Base-by-base conservation (phyloP, 2,888 invertebrate species). In the Notodonta dromedarius region DNA sequence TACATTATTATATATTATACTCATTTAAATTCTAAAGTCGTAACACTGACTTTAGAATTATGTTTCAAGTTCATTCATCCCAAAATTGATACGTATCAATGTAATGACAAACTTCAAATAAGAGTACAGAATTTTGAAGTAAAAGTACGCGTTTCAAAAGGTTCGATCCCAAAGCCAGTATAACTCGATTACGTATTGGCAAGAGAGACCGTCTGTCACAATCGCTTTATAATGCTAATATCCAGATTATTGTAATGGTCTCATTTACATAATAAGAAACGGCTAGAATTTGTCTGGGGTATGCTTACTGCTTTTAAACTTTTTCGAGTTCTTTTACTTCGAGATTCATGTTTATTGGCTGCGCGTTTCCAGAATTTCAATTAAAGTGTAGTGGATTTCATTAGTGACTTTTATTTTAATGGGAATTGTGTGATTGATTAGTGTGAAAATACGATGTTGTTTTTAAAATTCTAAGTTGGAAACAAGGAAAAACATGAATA, bases 221-320 rank as follows among this genome's bases (percentile, higher is more conserved):
- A 66, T 66, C 62, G 63, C 64, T 70, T 73, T 73, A 70, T 73
- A 61, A 73, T 69, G 70, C 70, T 73, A 75, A 73, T 75, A 70
- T 66, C 60, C 59, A 73, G 65, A 73, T 73, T 76, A 73, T 73
- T 73, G 63, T 73, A 75, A 73, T 66, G 65, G 58, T 61, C 52
- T 73, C 59, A 69, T 73, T 72, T 69, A 24, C 76, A 73, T 75
- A 69, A 69, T 64, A 75, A 72, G 67, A 59, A 59, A 59, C 63
- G 66, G 56, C 66, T 75, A 62, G 57, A 72, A 72, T 59, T 68
- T 66, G 69, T 65, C 66, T 61, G 9, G 59, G 51, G 69, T 72
- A 72, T 73, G 61, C 73, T 69, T 66, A 72, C 66, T 69, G 65
- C 63, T 65, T 63, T 60, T 50, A 74, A 60, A 55, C 73, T 72